phyloP scores from a whole-genome alignment of 2,888 invertebrate species.

The Cordilura impudica region DNA sequence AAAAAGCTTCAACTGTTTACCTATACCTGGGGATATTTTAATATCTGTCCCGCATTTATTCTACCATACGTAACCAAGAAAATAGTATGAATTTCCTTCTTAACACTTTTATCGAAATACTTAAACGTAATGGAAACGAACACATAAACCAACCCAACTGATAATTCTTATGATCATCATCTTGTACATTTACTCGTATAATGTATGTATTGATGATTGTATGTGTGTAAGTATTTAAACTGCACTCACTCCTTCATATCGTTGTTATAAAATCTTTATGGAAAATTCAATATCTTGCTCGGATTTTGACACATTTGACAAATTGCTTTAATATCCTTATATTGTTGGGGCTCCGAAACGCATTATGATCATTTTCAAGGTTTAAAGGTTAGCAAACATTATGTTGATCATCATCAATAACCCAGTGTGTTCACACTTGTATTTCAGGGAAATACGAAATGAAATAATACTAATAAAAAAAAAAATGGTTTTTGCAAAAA shows the following conservation, averaged over 20 bases:
- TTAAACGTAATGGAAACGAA: constrained; percentile 30
- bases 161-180: constrained; percentile 27
- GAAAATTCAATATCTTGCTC: constrained; percentile 68
- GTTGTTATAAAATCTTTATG: constrained; percentile 48
- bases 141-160: constrained; percentile 20
- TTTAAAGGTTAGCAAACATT: constrained; percentile 62
- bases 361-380: constrained; percentile 57
- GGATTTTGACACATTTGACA: constrained; percentile 74
- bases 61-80: background rate
- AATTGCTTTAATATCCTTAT: constrained; percentile 72
- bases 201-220: background rate
- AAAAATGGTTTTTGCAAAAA: too few species aligned
- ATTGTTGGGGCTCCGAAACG: constrained; percentile 56
- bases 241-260: constrained; percentile 35
- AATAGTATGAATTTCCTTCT: constrained; percentile 49
- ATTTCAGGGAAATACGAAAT: constrained; percentile 38
- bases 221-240: background rate
- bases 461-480: background rate
- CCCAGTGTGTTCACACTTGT: constrained; percentile 56
- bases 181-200: background rate
- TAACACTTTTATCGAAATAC: constrained; percentile 54
- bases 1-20: constrained; percentile 53
- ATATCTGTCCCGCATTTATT: constrained; percentile 62
- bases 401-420: constrained; percentile 59
- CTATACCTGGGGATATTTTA: constrained; percentile 63